phyloP scores from a whole-genome alignment of 2,888 invertebrate genomes.

The Dolichomitus sp. region DNA sequence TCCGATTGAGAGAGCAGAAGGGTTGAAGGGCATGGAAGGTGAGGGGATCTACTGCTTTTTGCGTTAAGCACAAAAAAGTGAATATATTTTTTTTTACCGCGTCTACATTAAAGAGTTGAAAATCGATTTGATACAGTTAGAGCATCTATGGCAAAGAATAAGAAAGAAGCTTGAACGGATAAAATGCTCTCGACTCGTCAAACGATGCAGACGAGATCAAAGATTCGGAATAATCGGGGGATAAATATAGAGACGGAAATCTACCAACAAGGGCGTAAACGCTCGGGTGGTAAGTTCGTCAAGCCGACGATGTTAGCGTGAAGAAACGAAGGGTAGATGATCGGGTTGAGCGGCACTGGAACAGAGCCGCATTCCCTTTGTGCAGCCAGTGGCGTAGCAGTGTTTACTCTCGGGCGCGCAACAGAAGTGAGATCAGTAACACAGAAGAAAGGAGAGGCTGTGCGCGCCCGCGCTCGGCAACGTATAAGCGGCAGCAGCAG shows the following conservation, averaged over 20 bases:
- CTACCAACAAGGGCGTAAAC: background rate
- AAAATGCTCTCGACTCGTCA: background rate
- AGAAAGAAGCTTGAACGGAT: background rate
- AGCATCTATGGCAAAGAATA: background rate
- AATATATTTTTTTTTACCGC: background rate
- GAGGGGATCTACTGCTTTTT: background rate
- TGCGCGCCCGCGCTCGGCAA: constrained; percentile 43
- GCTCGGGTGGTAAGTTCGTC: background rate
- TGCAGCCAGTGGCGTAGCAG: constrained; percentile 79
- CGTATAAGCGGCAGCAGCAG: constrained; percentile 37
- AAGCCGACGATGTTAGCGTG: background rate
- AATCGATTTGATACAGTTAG: background rate
- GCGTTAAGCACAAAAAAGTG: background rate
- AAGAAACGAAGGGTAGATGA: constrained; percentile 58
- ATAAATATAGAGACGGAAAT: constrained; percentile 53
- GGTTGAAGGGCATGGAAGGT: background rate
- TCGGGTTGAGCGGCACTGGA: constrained; percentile 77
- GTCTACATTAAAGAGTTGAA: background rate
- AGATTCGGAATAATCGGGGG: constrained; percentile 54
- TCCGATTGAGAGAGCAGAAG: background rate
- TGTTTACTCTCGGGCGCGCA: constrained; percentile 74
- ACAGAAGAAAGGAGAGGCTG: constrained; percentile 71
- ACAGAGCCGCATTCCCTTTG: constrained; percentile 77
- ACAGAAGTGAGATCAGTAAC: constrained; percentile 73
- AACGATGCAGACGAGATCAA: constrained; percentile 28